Evolutionary conservation across 2,113 vertebrate species (phyloP), one percentile per base, ranked within the genome.

Genomic region (Mormyrus lacerda): DNA sequence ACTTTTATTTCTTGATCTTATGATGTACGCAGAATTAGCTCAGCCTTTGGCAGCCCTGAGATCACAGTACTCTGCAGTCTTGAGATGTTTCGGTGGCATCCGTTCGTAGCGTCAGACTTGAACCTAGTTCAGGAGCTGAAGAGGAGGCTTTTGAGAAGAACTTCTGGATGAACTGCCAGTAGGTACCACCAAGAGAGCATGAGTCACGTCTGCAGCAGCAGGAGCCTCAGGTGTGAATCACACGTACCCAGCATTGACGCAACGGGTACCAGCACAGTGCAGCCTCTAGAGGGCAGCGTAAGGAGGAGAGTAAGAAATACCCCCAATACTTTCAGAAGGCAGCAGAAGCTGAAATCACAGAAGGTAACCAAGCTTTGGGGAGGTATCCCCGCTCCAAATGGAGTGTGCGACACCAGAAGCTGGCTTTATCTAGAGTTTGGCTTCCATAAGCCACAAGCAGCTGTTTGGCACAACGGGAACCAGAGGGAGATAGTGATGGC

Each of bases 271-370:
- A 21, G 19, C 44, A 84, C 19, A 21, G 82, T n/a, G 19, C n/a
- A 2, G 82, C 82, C 82, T 45, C 42, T 84, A 84, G 82, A 47
- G 82, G 82, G 82, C 82, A 84, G 82, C 82, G 27, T 84, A 84
- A 44, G 82, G 39, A 47, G 82, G 82, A 44, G 44, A 84, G 39
- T 47, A 45, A 84, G 5, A 47, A 84, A 47, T 24, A 9, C 39
- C 45, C 42, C 19, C 21, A n/a, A 24, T 82, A 24, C 39, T 82
- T 39, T 24, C 39, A 82, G 76, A 21, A 17, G 39, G 15, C 17
- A 44, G 76, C 76, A 24, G 76, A 21, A 82, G 17, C 10, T 31
- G n/a, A 31, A 69, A 69, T 13, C 35, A 19, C 73, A 42, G 15
- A 42, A 8, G 27, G 73, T 19, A 42, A 42, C 31, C 31, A 39